These are phyloP conservation scores for Paralinhomoeus sp. DNA, from an alignment of 2,888 invertebrate genomes.

Conservation along the genomic window DNA sequence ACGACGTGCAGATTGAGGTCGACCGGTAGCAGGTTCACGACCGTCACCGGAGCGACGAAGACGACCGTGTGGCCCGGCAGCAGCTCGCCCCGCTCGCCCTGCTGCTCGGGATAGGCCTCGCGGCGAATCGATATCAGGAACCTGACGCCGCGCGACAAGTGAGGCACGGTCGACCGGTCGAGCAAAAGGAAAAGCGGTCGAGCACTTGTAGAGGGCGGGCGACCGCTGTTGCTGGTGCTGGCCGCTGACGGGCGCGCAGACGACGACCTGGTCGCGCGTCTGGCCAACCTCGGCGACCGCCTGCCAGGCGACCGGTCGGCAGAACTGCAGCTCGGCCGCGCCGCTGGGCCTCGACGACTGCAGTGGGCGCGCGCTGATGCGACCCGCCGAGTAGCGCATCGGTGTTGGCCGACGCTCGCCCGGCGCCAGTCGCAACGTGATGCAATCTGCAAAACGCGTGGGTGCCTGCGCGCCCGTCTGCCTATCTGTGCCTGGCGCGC, in stretches of 20 bases:
- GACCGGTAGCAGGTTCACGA: slow-evolving; percentile 62
- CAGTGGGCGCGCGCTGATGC: slow-evolving; percentile 5
- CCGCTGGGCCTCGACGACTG: slow-evolving; percentile 7
- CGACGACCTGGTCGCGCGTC: neutral
- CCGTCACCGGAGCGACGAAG: slow-evolving; percentile 53
- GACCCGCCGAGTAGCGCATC: neutral
- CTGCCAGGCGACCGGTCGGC: neutral
- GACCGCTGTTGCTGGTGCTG: neutral
- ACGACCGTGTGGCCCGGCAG: slow-evolving; percentile 68
- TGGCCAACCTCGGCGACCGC: neutral
- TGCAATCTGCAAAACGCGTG: neutral
- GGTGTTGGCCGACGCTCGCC: slow-evolving; percentile 5
- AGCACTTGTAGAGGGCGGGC: neutral
- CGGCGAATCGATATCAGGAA: no score
- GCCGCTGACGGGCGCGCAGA: neutral
- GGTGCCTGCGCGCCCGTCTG: no score
- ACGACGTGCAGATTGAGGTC: slow-evolving; percentile 29
- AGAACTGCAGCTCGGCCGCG: slow-evolving; percentile 1
- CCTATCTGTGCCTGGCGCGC: no score
- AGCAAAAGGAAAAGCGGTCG: no score
- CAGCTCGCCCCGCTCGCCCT: no score
- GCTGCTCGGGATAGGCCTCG: no score
- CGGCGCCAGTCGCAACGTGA: neutral
- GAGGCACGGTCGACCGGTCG: no score
- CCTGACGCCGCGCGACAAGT: no score